Evolutionary conservation across 2,888 invertebrate genomes (phyloP).

Genomic region (Sesia apiformis): DNA sequence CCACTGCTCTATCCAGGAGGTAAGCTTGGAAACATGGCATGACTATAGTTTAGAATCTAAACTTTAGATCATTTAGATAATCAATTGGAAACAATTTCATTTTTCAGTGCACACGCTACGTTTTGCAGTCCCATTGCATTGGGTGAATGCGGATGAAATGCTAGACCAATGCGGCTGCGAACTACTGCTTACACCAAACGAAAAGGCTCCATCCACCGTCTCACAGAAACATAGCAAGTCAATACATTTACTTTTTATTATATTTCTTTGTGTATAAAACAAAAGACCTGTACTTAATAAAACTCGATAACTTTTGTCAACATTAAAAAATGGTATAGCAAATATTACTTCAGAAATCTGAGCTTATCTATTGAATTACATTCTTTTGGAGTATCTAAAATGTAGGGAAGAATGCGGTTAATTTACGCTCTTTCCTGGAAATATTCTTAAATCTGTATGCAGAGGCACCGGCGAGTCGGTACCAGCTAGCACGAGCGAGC

Average conservation of each 20-base stretch:
- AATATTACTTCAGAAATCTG: too few relatives aligned
- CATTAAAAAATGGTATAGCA: too few relatives aligned
- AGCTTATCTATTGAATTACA: too few relatives aligned
- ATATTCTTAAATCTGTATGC: too few relatives aligned
- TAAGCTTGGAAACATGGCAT: conserved; percentile 10
- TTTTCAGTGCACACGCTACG: conserved; percentile 31
- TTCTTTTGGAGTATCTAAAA: too few relatives aligned
- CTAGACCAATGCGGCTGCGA: conserved; percentile 36
- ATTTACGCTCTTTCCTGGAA: too few relatives aligned
- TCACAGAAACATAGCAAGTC: conserved; percentile 26
- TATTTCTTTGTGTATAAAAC: too few relatives aligned
- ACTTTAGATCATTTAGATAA: neutral
- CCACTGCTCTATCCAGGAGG: conserved; percentile 56
- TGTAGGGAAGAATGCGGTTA: too few relatives aligned
- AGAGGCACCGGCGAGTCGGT: too few relatives aligned
- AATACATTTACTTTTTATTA: conserved; percentile 4
- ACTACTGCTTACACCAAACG: conserved; percentile 26
- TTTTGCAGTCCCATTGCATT: conserved; percentile 46
- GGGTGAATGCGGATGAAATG: conserved; percentile 36
- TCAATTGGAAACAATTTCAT: neutral
- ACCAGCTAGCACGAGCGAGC: too few relatives aligned
- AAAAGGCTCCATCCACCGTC: conserved; percentile 18
- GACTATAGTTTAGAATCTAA: neutral
- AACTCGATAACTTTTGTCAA: too few relatives aligned
- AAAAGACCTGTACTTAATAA: too few relatives aligned